Evolutionary conservation across 2,113 vertebrate species (phyloP).

Genomic region (Herpetotheres cachinnans): DNA sequence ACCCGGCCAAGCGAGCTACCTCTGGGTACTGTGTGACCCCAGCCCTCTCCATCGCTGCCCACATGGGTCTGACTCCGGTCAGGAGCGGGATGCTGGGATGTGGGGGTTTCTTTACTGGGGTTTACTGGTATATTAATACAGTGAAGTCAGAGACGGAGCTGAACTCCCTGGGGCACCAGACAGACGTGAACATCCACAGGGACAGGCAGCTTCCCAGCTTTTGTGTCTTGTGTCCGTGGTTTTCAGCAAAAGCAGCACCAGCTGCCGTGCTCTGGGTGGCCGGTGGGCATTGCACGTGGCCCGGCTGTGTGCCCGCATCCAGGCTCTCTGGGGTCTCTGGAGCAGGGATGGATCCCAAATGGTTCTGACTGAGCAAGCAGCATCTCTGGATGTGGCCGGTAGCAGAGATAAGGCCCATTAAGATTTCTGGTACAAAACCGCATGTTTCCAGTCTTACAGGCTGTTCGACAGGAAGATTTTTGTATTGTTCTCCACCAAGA

Average conservation of each 20-base stretch:
- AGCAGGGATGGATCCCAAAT: background rate
- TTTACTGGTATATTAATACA: accelerated
- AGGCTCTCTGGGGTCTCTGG: accelerated
- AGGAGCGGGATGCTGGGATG: background rate
- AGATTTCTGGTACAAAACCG: background rate
- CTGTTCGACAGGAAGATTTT: background rate
- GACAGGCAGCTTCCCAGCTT: background rate
- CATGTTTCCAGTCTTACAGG: background rate
- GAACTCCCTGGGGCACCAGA: background rate
- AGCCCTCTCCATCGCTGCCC: accelerated
- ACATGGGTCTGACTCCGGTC: accelerated
- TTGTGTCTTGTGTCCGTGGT: accelerated
- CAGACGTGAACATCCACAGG: accelerated
- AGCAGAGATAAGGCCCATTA: background rate
- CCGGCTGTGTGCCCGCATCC: background rate
- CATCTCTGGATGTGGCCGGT: background rate
- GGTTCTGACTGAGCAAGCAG: background rate
- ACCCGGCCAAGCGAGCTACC: accelerated
- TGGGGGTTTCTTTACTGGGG: background rate
- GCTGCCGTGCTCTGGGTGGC: background rate
- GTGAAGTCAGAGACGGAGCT: background rate
- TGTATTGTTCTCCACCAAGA: background rate
- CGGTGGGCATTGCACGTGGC: accelerated
- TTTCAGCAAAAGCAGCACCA: background rate
- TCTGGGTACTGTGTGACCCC: background rate